Evolutionary conservation across 2,113 vertebrate genomes (phyloP), one percentile per base, ranked within the genome.

Genomic region (Poeciliopsis retropinna): DNA sequence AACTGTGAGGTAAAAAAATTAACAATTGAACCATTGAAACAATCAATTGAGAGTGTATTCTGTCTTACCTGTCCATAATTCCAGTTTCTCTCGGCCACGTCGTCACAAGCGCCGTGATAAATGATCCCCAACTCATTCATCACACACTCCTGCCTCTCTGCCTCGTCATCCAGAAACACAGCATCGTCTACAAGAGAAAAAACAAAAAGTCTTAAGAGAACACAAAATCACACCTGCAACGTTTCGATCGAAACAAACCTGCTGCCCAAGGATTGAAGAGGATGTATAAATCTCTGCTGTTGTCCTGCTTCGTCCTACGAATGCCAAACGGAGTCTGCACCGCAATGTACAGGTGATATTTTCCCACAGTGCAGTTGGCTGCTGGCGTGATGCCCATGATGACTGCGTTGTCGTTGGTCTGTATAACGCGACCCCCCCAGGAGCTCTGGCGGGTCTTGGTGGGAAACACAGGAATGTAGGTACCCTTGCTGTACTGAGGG

Each of bases 201-300:
- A 27, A 34, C 44, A n/a, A 32, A 5, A 9, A 8, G 25, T 25
- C 8, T 57, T 3, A 64, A 7, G 57, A 76, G 0, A 30, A 30
- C 2, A 25, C 4, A 0, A 19, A 1, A 44, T 1, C 60, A 62
- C 25, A 27, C 8, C 47, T 34, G 14, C 3, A 1, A 14, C 1
- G 7, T 1, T n/a, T 31, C 29, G 12, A 1, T 51, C 3, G 3
- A 1, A 8, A 62, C 90, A 89, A 70, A 99, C 97, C 91, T 93
- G 93, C 70, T 73, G 85, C 95, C 98, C 98, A 99, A 28, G 98
- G 97, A 54, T 99, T 99, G 90, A 98, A 99, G 39, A 99, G 93
- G 84, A 99, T 93, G 51, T 99, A 99, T 0, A 96, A 90, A 71
- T 97, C 94, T 0, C 91, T 92, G 0, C 54, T 91, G 0, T 80